A percentile compares a stretch with the other conserved stretches of the same genome.
phyloP scores from a whole-genome alignment of 2,113 vertebrate species.

The Callaeas wilsoni region DNA sequence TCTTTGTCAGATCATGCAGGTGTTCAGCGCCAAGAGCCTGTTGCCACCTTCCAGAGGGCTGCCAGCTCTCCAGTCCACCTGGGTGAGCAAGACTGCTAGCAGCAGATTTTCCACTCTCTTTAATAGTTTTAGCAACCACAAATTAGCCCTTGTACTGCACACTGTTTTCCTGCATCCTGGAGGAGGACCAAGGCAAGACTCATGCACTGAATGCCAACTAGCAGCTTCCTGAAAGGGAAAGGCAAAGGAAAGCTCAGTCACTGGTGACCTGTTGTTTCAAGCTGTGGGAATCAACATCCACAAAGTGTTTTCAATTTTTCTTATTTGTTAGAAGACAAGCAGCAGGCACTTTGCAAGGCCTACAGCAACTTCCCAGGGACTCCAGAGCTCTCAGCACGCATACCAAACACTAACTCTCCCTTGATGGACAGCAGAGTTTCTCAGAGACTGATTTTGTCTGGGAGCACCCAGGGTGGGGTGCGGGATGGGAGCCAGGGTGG shows the following conservation, averaged over 20 bases:
- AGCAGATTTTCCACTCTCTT: neutral
- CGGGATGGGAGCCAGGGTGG: rapidly evolving
- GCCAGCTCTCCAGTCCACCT: conserved; percentile 59
- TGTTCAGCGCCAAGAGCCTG: conserved; percentile 67
- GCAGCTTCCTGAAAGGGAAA: neutral
- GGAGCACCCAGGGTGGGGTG: neutral
- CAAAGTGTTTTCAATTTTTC: neutral
- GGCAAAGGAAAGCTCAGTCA: neutral
- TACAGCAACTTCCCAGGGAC: neutral
- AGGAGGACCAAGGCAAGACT: neutral
- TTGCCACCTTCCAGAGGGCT: conserved; percentile 67
- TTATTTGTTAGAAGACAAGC: too few species aligned
- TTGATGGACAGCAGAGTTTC: neutral
- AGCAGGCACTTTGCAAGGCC: neutral
- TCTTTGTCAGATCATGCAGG: conserved; percentile 40
- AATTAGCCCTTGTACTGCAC: neutral
- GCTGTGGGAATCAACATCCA: neutral
- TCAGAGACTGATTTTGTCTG: neutral
- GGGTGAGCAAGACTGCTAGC: conserved; percentile 55
- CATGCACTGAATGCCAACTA: neutral
- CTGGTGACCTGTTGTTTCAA: neutral
- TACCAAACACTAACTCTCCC: neutral
- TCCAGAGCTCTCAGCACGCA: neutral
- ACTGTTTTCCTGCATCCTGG: neutral
- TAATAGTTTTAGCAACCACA: neutral